Base-by-base conservation (phyloP, 2,797 vertebrate species). In the Acipenser transmontanus region DNA sequence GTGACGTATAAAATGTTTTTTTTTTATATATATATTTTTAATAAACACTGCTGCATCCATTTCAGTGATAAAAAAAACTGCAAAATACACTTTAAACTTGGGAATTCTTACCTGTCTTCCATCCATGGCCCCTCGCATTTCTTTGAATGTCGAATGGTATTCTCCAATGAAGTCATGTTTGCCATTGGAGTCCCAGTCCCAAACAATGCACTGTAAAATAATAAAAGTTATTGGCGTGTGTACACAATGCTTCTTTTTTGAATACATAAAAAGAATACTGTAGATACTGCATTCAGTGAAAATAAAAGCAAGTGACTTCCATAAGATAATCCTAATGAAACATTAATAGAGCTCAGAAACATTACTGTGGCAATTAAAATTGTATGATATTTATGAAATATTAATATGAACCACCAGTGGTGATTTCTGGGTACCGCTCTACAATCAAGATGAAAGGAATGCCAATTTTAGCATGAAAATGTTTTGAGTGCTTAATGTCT, bases 141-240 rank as follows among this genome's bases (percentile, higher is more conserved):
- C 97, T 78, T 97, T 98, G 82, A 94, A 99, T 0, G 93, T 97
- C 0, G 96, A 95, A 77, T 90, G 94, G 80, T 95, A 98, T 80
- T 98, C 97, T 73, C 97, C 97, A 66, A 99, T 99, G 77, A 99
- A 99, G 85, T 99, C 97, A 11, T 98, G 97, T 70, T 98, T 99
- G 49, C 96, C 97, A 0, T 98, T 98, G 66, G 96, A 99, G 86
- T 99, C 97, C 97, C 96, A 98, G 80, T 99, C 97, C 94, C 95
- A 98, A 52, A 99, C 96, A 64, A 94, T 97, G 84, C 94, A 96
- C 97, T 99, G 82, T 0, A 84, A 87, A 54, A 74, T 2, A 87
- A 72, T 68, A 47, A 1, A 64, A 61, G 49, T 4, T 4, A 34
- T 34, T 34, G 34, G 34, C 34, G 0, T 34, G 34, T 34, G 34